Evolutionary conservation across 1,140 invertebrate genomes (phyloP), one percentile per base, ranked within the genome.

Genomic region (Calosoma granatense): DNA sequence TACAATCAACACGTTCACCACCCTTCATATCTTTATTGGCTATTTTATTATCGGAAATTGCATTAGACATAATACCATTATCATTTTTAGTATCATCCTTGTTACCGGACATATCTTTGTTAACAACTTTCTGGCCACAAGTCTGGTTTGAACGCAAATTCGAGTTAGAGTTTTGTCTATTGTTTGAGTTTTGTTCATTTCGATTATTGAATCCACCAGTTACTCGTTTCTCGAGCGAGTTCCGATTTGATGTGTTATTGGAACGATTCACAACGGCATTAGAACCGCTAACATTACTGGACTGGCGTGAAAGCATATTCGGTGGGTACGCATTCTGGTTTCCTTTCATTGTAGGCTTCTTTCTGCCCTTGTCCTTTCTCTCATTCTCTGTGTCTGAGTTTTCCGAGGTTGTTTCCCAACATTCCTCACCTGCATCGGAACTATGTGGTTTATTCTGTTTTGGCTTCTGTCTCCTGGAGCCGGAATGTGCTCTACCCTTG

Each of bases 391-490:
- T 61, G 59, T 85, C 82, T 63, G 82, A 83, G 65, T 81, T 81
- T 66, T 86, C 82, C 1, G 82, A 85, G 1, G 81, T 82, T 0
- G 82, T 83, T 62, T 85, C 82, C 81, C 82, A 84, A 60, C 80
- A 79, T 61, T 84, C 83, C 56, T 84, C 82, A 56, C 78, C 80
- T 3, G 68, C 63, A 2, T 74, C 77, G 0, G 67, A 65, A 2
- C 70, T 72, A 39, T 69, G 21, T 9, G 43, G 20, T 53, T 53
- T 53, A 36, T 54, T 26, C 17, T 6, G 9, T 60, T 53, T 63
- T 43, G 22, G 41, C 36, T 51, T 39, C 54, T 26, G 22, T 57
- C 56, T 47, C 73, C 75, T 57, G 72, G 74, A 21, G 67, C 57
- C 22, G 43, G 54, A 51, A 59, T 59, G 20, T 56, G 61, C 21